Percentiles rank a stretch among this genome's conserved stretches.
phyloP scores from a whole-genome alignment of 2,797 vertebrate genomes.

The Sebastolobus alascanus region DNA sequence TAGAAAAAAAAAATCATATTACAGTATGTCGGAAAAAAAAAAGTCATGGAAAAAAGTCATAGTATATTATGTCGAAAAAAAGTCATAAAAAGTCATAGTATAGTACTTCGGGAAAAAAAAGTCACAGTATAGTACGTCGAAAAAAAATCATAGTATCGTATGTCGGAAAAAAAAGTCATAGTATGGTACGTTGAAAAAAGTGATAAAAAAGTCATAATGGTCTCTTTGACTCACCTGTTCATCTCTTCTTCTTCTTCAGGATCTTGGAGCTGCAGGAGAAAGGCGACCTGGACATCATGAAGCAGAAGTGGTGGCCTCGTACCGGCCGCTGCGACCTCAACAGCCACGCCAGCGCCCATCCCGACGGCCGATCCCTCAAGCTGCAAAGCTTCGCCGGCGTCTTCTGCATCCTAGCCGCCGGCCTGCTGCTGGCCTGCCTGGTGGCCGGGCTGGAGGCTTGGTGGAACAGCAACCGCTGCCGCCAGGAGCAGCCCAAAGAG shows the following conservation, averaged over 20 bases:
- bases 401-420: slow-evolving; percentile 97
- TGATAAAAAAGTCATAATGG: not conserved
- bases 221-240: not conserved
- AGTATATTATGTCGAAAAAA: not conserved
- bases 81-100: too few relatives aligned
- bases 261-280: slow-evolving; percentile 98
- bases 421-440: slow-evolving; percentile 96
- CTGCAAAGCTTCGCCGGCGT: slow-evolving; percentile 98
- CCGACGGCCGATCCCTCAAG: slow-evolving; percentile 94
- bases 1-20: too few relatives aligned
- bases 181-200: too few relatives aligned
- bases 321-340: slow-evolving; percentile 94
- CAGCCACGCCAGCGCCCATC: slow-evolving; percentile 88
- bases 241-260: slow-evolving; percentile 76
- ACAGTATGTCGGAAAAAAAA: too few relatives aligned
- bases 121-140: too few relatives aligned
- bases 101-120: too few relatives aligned
- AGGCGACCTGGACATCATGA: slow-evolving; percentile 96
- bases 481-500: slow-evolving; percentile 97
- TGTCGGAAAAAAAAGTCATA: too few relatives aligned
- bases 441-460: slow-evolving; percentile 96
- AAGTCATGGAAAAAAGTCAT: too few relatives aligned
- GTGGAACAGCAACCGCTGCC: slow-evolving; percentile 97
- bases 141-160: too few relatives aligned
- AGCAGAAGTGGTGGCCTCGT: slow-evolving; percentile 99